Conservation (phyloP, 2,888 invertebrate species). For the Agonopterix heracliana region DNA sequence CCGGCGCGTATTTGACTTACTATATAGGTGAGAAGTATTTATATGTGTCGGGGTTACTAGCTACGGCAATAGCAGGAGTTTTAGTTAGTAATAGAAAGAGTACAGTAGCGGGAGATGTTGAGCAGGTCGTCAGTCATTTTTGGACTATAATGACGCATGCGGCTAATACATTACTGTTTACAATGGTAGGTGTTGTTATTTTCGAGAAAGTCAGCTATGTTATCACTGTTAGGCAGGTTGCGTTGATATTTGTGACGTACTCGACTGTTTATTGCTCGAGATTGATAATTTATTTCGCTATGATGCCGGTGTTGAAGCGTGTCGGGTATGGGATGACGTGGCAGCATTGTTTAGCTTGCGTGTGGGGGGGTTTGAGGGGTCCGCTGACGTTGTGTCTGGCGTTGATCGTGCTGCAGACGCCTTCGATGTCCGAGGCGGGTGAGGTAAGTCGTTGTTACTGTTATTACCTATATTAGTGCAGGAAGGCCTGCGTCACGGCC, state of each 20-base stretch:
- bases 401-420: conserved; percentile 68
- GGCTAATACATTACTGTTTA: conserved; percentile 76
- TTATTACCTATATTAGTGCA: neutral
- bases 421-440: conserved; percentile 42
- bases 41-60: conserved; percentile 59
- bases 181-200: conserved; percentile 78
- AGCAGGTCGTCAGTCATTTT: conserved; percentile 45
- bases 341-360: conserved; percentile 74
- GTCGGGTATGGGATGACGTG: conserved; percentile 77
- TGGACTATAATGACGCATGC: conserved; percentile 53
- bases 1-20: conserved; percentile 56
- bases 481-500: no score
- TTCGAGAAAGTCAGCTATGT: conserved; percentile 67
- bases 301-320: conserved; percentile 68
- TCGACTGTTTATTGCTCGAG: conserved; percentile 65
- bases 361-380: conserved; percentile 79
- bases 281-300: conserved; percentile 60
- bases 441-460: conserved; percentile 31
- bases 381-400: conserved; percentile 77
- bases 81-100: conserved; percentile 54
- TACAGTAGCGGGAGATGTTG: conserved; percentile 56
- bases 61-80: conserved; percentile 53
- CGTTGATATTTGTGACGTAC: conserved; percentile 59
- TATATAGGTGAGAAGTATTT: conserved; percentile 63
- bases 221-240: conserved; percentile 49